phyloP scores from a whole-genome alignment of 2,888 invertebrate species.

The Deilephila porcellus region DNA sequence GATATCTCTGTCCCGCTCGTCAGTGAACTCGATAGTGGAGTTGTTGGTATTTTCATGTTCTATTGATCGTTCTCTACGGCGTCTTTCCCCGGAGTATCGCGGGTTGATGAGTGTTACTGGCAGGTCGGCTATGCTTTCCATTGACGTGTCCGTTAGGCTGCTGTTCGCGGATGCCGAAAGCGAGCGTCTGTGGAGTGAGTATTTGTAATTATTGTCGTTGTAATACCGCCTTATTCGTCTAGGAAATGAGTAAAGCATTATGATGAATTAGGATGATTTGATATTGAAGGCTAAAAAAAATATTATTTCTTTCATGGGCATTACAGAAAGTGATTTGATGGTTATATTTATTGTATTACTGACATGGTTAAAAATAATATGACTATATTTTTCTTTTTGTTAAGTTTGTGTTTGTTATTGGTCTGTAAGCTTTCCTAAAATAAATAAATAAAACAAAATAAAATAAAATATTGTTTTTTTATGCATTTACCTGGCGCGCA shows the following conservation, averaged over 20 bases:
- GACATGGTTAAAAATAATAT: too few species aligned
- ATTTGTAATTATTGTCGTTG: background rate
- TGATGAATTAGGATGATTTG: too few species aligned
- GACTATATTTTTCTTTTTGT: too few species aligned
- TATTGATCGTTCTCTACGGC: constrained; percentile 33
- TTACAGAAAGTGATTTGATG: too few species aligned
- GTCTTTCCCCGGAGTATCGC: constrained; percentile 59
- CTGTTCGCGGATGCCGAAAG: constrained; percentile 76
- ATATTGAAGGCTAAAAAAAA: background rate
- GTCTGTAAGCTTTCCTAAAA: too few species aligned
- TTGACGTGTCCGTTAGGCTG: constrained; percentile 72
- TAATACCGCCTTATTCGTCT: background rate
- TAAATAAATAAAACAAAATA: too few species aligned
- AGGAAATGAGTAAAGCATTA: too few species aligned
- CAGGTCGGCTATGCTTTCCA: constrained; percentile 79
- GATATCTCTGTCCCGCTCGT: background rate
- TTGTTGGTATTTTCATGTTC: constrained; percentile 26
- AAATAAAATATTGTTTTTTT: too few species aligned
- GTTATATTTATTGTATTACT: too few species aligned
- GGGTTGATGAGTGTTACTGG: constrained; percentile 75
- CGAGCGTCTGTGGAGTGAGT: constrained; percentile 55
- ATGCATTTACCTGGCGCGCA: constrained; percentile 64
- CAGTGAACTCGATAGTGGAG: constrained; percentile 32
- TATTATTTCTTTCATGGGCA: background rate
- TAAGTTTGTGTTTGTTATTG: too few species aligned